These are phyloP conservation scores for Anneissia japonica DNA, from an alignment of 35 echinoderm and acorn worm genomes.

Conservation along the genomic window DNA sequence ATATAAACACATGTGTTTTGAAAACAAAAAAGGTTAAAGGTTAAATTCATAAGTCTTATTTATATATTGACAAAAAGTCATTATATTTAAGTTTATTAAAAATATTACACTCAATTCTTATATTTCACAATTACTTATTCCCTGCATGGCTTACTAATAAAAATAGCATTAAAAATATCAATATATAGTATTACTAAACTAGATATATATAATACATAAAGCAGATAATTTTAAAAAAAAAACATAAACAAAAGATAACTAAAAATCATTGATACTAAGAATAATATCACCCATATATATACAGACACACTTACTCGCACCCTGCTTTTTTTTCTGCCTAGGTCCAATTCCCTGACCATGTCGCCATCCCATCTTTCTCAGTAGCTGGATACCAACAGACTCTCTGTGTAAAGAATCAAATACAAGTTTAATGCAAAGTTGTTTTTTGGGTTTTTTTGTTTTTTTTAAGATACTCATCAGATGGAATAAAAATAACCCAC, in stretches of 20 bases:
- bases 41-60: neutral
- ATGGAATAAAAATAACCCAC: neutral
- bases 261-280: no score
- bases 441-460: neutral
- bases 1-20: neutral
- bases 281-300: no score
- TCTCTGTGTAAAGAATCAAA: conserved; percentile 39
- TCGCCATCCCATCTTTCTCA: conserved; percentile 93
- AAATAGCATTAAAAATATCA: no score
- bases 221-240: no score
- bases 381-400: conserved; percentile 62
- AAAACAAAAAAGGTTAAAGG: neutral
- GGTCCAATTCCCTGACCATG: conserved; percentile 91
- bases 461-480: neutral
- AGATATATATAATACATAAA: no score
- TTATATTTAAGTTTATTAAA: no score
- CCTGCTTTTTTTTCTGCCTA: conserved; percentile 51
- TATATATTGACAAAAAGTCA: neutral
- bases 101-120: no score
- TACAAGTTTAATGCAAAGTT: neutral
- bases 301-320: no score
- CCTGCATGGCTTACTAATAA: no score
- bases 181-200: no score
- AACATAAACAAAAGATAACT: no score
- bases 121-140: neutral